Conservation (phyloP, 1,140 invertebrate genomes). For the Alviniconcha marisindica region DNA sequence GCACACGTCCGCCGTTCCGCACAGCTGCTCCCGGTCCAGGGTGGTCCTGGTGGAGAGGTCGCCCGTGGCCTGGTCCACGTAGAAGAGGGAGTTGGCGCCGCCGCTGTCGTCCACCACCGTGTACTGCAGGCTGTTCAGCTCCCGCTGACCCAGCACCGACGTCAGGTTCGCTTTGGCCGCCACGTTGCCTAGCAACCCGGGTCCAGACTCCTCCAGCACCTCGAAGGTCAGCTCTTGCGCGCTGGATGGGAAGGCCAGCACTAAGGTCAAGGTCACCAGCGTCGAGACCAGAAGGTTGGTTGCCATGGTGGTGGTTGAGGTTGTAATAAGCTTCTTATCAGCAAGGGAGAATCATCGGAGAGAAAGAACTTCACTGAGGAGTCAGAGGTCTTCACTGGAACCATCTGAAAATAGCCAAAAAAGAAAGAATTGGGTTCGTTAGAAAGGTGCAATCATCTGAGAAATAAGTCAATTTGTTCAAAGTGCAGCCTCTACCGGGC, state of each 20-base stretch:
- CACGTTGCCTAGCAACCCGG: constrained; percentile 41
- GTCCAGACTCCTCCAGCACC: constrained; percentile 23
- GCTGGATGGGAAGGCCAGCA: neutral
- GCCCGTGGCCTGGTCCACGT: constrained; percentile 46
- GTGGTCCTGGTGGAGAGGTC: constrained; percentile 36
- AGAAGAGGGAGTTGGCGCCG: constrained; percentile 36
- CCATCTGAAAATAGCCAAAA: neutral
- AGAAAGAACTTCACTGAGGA: neutral
- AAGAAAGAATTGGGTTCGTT: neutral
- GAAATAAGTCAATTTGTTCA: too few species aligned
- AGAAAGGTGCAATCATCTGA: neutral
- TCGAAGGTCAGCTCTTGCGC: constrained; percentile 29
- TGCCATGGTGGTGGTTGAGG: constrained; percentile 6
- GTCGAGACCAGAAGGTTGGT: neutral
- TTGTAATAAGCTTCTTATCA: neutral
- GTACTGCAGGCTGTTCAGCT: constrained; percentile 24
- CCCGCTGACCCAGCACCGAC: constrained; percentile 21
- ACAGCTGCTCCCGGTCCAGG: constrained; percentile 56
- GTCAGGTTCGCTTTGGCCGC: constrained; percentile 22
- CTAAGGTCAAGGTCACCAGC: neutral
- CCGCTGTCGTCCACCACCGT: constrained; percentile 8
- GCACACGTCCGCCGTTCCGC: constrained; percentile 42
- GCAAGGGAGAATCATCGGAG: neutral
- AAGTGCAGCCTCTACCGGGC: too few species aligned
- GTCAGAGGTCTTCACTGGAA: too few species aligned